phyloP scores from a whole-genome alignment of 2,888 invertebrate species.

The Rosalia funebris region DNA sequence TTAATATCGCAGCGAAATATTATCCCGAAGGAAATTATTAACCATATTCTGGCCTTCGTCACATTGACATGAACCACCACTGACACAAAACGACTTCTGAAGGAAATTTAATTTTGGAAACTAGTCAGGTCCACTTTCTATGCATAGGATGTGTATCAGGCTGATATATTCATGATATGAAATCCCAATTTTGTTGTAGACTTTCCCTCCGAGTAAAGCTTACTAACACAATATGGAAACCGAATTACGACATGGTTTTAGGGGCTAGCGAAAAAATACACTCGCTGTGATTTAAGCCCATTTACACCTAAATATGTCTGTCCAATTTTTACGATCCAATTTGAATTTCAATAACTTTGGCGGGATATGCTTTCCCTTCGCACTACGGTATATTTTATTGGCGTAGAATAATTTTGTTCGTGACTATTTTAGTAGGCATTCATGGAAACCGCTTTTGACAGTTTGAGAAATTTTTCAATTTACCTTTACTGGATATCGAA shows the following conservation, averaged over 20 bases:
- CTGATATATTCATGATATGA: conserved; percentile 49
- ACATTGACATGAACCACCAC: neutral
- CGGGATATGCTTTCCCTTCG: conserved; percentile 6
- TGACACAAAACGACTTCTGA: conserved; percentile 9
- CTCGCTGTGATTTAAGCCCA: conserved; percentile 15
- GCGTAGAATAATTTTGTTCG: neutral
- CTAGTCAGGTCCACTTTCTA: conserved; percentile 45
- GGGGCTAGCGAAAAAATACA: conserved; percentile 6
- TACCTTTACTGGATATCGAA: too few species aligned
- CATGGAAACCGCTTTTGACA: too few species aligned
- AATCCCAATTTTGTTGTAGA: conserved; percentile 50
- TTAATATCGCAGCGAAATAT: too few species aligned
- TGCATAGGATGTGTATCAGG: conserved; percentile 45
- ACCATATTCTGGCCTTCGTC: too few species aligned
- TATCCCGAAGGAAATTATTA: too few species aligned
- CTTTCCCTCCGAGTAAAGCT: conserved; percentile 37
- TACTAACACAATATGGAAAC: conserved; percentile 33
- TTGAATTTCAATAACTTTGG: conserved; percentile 21
- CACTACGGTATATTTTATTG: conserved; percentile 9
- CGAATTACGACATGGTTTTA: conserved; percentile 26
- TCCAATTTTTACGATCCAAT: conserved; percentile 8
- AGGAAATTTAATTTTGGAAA: conserved; percentile 37
- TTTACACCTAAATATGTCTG: conserved; percentile 29
- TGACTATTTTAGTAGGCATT: neutral
- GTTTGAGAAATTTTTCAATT: too few species aligned